Conservation (phyloP, 2,113 vertebrate species). For the Brachirus orientalis region DNA sequence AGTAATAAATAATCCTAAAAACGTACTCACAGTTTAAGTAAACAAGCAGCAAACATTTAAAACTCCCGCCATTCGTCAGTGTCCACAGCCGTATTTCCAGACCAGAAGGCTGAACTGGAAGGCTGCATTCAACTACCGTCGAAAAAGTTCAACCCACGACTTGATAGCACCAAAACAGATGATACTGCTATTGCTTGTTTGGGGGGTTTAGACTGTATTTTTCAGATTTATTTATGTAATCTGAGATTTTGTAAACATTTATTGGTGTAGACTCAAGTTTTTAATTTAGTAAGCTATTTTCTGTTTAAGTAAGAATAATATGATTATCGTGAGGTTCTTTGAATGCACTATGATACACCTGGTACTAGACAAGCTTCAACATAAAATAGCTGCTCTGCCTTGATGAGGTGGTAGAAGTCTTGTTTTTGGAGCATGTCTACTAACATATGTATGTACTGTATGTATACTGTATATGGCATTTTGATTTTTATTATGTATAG, state of each 20-base stretch:
- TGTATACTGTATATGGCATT: too few relatives aligned
- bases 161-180: not conserved
- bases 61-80: slow-evolving; percentile 40
- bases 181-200: not conserved
- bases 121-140: slow-evolving; percentile 17
- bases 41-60: not conserved
- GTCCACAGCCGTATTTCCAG: too few relatives aligned
- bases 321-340: not conserved
- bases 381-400: too few relatives aligned
- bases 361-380: too few relatives aligned
- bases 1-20: not conserved
- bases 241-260: not conserved
- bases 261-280: not conserved
- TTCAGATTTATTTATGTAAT: not conserved
- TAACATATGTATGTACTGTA: too few relatives aligned
- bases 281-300: not conserved
- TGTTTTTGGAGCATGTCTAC: too few relatives aligned
- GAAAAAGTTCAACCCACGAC: not conserved
- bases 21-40: slow-evolving; percentile 1
- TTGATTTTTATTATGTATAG: too few relatives aligned
- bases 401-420: too few relatives aligned
- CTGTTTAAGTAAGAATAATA: not conserved
- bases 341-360: not conserved
- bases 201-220: not conserved
- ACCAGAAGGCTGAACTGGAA: not conserved